Evolutionary conservation across 2,797 vertebrate genomes (phyloP).

Genomic region (Delichon dasypus): DNA sequence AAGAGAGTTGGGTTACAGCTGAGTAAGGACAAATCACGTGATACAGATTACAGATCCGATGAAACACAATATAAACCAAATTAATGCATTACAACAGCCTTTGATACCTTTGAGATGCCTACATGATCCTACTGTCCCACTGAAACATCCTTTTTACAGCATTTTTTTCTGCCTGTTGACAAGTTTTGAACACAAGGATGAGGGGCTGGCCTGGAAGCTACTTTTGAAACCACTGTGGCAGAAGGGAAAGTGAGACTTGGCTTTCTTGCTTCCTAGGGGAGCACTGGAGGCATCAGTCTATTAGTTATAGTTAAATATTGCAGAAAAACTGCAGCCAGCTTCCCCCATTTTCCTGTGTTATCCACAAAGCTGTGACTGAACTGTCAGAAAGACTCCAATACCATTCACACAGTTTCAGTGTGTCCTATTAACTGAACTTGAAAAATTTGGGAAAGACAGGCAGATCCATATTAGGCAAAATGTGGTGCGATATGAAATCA

Average conservation of each 20-base stretch:
- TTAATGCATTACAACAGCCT: background rate
- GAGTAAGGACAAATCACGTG: too few species aligned
- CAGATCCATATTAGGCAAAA: background rate
- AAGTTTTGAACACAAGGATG: background rate
- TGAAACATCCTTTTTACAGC: background rate
- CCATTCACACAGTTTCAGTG: background rate
- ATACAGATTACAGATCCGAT: too few species aligned
- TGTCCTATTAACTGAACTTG: background rate
- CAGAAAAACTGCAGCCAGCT: background rate
- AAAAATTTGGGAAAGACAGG: background rate
- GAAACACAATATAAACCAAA: too few species aligned
- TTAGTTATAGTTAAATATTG: background rate
- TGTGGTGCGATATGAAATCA: background rate
- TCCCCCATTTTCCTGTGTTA: background rate
- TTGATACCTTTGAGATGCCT: background rate
- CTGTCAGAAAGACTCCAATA: background rate
- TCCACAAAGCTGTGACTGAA: background rate
- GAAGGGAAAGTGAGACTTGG: background rate
- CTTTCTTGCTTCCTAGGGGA: background rate
- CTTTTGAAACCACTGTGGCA: background rate
- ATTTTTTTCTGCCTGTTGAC: background rate
- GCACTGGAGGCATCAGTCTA: background rate
- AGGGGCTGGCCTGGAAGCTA: background rate
- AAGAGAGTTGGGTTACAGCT: too few species aligned
- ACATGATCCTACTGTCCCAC: background rate